A percentile compares a stretch with the other conserved stretches of the same genome.
Conservation (phyloP, 2,797 vertebrate species). For the Tapera naevia region DNA sequence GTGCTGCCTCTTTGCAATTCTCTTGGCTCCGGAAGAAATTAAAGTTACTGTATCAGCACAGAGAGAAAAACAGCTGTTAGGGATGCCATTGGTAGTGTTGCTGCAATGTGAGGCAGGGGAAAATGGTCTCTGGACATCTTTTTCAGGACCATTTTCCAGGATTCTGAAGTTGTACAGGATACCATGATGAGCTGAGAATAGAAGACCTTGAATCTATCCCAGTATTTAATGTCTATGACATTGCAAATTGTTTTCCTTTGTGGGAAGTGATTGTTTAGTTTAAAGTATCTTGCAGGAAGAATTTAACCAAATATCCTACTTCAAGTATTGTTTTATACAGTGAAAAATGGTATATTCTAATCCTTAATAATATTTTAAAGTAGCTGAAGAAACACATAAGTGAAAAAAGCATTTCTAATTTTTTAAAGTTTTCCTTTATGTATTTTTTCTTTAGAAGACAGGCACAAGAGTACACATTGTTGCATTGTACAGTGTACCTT, state of each 20-base stretch:
- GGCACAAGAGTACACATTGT: rapidly evolving
- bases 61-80: background rate
- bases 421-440: background rate
- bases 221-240: background rate
- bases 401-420: background rate
- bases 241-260: background rate
- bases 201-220: background rate
- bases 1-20: background rate
- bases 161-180: background rate
- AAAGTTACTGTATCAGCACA: background rate
- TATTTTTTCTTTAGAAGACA: background rate
- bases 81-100: background rate
- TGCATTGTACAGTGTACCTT: background rate
- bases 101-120: background rate
- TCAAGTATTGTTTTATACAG: background rate
- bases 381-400: background rate
- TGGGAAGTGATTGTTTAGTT: background rate
- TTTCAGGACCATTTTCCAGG: background rate
- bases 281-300: background rate
- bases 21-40: background rate
- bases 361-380: background rate
- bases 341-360: background rate
- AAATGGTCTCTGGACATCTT: background rate
- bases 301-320: background rate
- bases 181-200: background rate